Conservation (phyloP, 2,113 vertebrate genomes). For the Herpetotheres cachinnans region DNA sequence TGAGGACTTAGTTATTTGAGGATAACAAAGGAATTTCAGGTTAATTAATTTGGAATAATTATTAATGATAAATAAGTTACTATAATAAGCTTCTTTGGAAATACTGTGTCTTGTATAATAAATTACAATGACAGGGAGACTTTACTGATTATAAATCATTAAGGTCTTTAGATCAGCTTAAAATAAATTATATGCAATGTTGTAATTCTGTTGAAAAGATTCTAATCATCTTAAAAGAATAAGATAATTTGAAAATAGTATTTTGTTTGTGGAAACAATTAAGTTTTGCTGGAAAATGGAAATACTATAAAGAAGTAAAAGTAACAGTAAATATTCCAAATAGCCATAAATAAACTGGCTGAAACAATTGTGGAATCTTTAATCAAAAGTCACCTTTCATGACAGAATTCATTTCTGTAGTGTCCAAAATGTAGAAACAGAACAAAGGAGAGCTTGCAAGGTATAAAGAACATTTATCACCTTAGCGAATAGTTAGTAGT, state of each 20-base stretch:
- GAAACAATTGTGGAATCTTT: neutral
- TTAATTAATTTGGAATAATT: slow-evolving; percentile 8
- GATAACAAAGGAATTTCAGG: neutral
- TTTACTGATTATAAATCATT: neutral
- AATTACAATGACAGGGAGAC: neutral
- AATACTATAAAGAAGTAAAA: neutral
- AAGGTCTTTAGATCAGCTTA: neutral
- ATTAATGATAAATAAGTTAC: neutral
- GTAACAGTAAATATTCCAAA: neutral
- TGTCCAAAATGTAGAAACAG: neutral
- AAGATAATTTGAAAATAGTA: neutral
- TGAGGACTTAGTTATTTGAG: neutral
- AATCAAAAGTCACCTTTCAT: neutral
- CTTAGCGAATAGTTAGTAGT: neutral
- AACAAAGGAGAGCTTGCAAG: neutral
- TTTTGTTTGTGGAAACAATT: neutral
- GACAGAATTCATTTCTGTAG: neutral
- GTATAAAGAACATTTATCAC: neutral
- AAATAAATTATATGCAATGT: neutral
- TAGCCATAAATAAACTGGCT: neutral
- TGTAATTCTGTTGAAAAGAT: neutral
- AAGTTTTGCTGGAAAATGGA: neutral
- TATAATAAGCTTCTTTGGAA: neutral
- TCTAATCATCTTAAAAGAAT: neutral
- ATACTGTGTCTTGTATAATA: neutral